Base-by-base conservation (phyloP, 2,113 vertebrate species). In the Saimiri boliviensis region DNA sequence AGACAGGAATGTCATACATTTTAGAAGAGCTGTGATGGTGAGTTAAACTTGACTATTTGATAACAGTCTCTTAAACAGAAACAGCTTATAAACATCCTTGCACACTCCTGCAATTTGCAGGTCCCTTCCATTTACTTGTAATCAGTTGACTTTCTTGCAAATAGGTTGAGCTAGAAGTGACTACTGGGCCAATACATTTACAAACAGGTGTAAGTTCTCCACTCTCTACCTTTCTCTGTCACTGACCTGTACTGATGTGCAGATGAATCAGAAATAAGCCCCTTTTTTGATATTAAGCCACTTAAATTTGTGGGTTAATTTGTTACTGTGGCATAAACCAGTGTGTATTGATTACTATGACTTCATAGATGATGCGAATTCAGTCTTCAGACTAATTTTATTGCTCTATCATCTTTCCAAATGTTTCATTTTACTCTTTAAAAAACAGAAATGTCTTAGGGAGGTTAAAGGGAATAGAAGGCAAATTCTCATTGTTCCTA, bases 381-480 rank as follows among this genome's bases (percentile, higher is more conserved):
- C 16, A 19, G 20, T 82, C 40, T 95, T 87, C 21, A 58, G 17
- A 9, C 16, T 73, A 68, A 74, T 79, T 79, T 82, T 82, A 47
- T 68, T 60, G 12, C 8, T 89, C 40, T 94, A 70, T 54, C 2
- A 52, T 68, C 35, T 95, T 94, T 58, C 83, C 58, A 87, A n/a
- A 63, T 27, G 25, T 92, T 85, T 81, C 27, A 83, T 84, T 96
- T 93, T 63, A 68, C 5, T 71, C 94, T 92, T 88, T 66, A 17
- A 66, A 70, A 70, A 77, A 52, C 20, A 91, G 54, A 93, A 92
- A 74, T 82, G 86, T 54, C 76, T 93, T 54, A 40, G 23, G 25
- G 40, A 85, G 32, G 13, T 60, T 60, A 52, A 91, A 89, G 30
- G 23, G 5, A 85, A 2, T 63, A 60, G 54, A 82, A 58, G n/a